These are phyloP conservation scores for Sarcophaga subvicina DNA, from an alignment of 2,888 invertebrate genomes.

Conservation along the genomic window DNA sequence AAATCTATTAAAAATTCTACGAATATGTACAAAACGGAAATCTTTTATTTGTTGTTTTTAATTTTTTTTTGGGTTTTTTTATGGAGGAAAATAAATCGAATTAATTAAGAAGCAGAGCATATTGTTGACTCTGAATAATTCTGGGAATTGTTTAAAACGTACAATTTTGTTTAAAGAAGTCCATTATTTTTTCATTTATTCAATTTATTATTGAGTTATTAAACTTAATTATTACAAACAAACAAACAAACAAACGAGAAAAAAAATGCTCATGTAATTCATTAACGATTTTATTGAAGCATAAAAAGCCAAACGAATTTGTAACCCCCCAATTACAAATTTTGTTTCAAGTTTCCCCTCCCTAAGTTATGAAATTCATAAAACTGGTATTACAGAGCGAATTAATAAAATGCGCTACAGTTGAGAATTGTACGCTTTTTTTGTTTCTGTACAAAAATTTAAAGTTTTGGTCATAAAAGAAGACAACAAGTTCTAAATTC, in stretches of 20 bases:
- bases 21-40: slow-evolving; percentile 67
- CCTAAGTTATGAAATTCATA: slow-evolving; percentile 2
- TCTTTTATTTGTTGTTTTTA: slow-evolving; percentile 44
- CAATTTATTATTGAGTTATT: slow-evolving; percentile 28
- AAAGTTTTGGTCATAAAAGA: too few species aligned
- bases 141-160: slow-evolving; percentile 53
- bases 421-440: too few species aligned
- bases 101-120: background rate
- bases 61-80: background rate
- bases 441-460: too few species aligned
- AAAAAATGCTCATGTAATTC: slow-evolving; percentile 58
- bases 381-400: too few species aligned
- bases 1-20: slow-evolving; percentile 42
- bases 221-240: slow-evolving; percentile 54
- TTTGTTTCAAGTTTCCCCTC: background rate
- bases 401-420: too few species aligned
- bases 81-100: slow-evolving; percentile 1
- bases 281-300: slow-evolving; percentile 56
- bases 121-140: slow-evolving; percentile 42
- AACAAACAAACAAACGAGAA: background rate
- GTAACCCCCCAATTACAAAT: background rate
- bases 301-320: slow-evolving; percentile 30
- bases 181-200: slow-evolving; percentile 4
- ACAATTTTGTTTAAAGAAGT: slow-evolving; percentile 20
- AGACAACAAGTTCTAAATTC: too few species aligned